These are phyloP conservation scores for Argyrosomus regius DNA, from an alignment of 2,797 vertebrate genomes.

Conservation along the genomic window DNA sequence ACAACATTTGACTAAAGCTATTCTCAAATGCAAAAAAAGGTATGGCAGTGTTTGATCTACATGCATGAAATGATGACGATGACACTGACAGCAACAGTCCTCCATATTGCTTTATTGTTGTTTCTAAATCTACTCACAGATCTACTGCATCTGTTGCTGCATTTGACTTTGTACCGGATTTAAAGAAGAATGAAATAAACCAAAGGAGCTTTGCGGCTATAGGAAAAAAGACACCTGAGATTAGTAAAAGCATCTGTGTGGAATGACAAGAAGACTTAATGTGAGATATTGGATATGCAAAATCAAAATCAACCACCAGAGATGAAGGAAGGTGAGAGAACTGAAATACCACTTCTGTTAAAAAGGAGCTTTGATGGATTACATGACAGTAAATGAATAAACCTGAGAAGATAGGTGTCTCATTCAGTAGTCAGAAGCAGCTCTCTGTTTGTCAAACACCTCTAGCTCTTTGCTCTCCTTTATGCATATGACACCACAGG, in stretches of 20 bases:
- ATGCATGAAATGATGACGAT: not conserved
- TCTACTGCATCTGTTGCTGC: not conserved
- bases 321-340: constrained; percentile 6
- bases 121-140: not conserved
- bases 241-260: constrained; percentile 3
- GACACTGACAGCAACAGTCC: constrained; percentile 5
- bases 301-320: constrained; percentile 3
- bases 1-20: constrained; percentile 13
- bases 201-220: not conserved
- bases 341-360: constrained; percentile 10
- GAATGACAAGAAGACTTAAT: not conserved
- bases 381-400: constrained; percentile 58
- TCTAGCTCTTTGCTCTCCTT: constrained; percentile 50
- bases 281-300: constrained; percentile 11
- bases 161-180: not conserved
- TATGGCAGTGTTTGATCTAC: not conserved
- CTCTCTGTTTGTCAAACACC: constrained; percentile 51
- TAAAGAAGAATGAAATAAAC: constrained; percentile 8
- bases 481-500: constrained; percentile 50
- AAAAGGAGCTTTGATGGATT: constrained; percentile 53
- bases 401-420: constrained; percentile 34
- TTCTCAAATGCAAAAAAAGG: constrained; percentile 21
- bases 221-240: not conserved
- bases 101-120: constrained; percentile 20
- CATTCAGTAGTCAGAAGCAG: constrained; percentile 54